A percentile compares a stretch with the other conserved stretches of the same genome.
phyloP scores from a whole-genome alignment of 64 coral and sea anemone species.

The Platygyra sinensis region DNA sequence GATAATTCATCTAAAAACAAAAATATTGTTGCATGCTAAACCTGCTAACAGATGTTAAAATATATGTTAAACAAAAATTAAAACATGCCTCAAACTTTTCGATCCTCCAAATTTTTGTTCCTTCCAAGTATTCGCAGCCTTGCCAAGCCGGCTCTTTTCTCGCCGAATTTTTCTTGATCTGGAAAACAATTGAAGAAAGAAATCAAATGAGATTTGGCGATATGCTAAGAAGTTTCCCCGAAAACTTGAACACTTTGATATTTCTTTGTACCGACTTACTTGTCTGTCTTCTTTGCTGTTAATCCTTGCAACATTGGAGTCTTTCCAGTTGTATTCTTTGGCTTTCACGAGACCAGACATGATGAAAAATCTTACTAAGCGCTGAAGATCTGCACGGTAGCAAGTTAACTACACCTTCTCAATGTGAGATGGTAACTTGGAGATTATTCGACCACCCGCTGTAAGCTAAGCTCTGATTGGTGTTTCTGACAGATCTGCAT shows the following conservation, averaged over 20 bases:
- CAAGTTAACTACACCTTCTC: background rate
- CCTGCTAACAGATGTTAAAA: background rate
- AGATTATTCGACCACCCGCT: background rate
- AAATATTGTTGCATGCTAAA: background rate
- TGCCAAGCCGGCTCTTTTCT: background rate
- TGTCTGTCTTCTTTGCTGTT: slow-evolving; percentile 5
- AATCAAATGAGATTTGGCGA: background rate
- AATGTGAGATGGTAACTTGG: background rate
- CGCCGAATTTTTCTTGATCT: background rate
- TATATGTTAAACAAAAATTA: background rate
- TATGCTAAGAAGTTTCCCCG: background rate
- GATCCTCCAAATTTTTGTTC: slow-evolving; percentile 38
- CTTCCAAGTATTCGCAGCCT: background rate
- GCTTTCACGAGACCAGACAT: slow-evolving; percentile 7
- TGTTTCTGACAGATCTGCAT: background rate
- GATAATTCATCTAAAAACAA: no score
- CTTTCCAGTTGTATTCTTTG: slow-evolving; percentile 10
- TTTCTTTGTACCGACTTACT: background rate
- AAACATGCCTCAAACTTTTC: slow-evolving; percentile 30
- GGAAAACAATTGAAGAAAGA: background rate
- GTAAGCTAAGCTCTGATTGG: background rate
- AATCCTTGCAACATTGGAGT: slow-evolving; percentile 5
- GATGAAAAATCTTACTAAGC: background rate
- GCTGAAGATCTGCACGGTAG: background rate
- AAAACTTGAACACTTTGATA: background rate